Base-by-base conservation (phyloP, 2,113 vertebrate species). In the Rostratula benghalensis region DNA sequence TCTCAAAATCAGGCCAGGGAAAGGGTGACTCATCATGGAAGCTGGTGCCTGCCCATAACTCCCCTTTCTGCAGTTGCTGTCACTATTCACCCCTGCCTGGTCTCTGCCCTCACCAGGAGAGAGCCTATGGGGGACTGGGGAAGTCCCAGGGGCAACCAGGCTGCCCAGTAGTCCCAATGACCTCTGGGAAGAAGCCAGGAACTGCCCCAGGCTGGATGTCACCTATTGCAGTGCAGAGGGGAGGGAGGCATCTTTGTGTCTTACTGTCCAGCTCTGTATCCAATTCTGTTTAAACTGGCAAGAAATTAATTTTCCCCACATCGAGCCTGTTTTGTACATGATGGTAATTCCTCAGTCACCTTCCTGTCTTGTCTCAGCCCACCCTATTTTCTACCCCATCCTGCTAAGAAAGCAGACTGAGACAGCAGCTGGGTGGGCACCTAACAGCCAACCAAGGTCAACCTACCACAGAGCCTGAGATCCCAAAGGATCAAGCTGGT, bases 1-100 rank as follows among this genome's bases (percentile, higher is more conserved):
- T 9, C 25, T 46, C 41, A n/a, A 28, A 67, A 30, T 57, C 23
- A 57, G 37, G 28, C 31, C 41, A 15, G 6, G 9, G 27, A 89
- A n/a, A 69, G 5, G 3, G 18, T 43, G 28, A 22, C 5, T 9
- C 1, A 0, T 56, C 1, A 2, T 24, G 11, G 39, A 85, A 61
- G 33, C 5, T 35, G 33, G 17, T 69, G 8, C 14, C 56, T 54
- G 25, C 17, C 45, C 5, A 4, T 31, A 50, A 2, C 43, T 63
- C 4, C 24, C 6, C 31, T 39, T 67, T 41, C 25, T 60, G 50
- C 63, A n/a, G 16, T 39, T 19, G 18, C 28, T 76, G 22, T 20
- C 50, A 13, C 24, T 74, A 56, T 25, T 13, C 46, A 46, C 37
- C 20, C 60, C 45, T 41, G 8, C 59, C 43, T 21, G 35, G 54